These are phyloP conservation scores for Mylabris phalerata DNA, from an alignment of 1,140 invertebrate species.

Conservation along the genomic window DNA sequence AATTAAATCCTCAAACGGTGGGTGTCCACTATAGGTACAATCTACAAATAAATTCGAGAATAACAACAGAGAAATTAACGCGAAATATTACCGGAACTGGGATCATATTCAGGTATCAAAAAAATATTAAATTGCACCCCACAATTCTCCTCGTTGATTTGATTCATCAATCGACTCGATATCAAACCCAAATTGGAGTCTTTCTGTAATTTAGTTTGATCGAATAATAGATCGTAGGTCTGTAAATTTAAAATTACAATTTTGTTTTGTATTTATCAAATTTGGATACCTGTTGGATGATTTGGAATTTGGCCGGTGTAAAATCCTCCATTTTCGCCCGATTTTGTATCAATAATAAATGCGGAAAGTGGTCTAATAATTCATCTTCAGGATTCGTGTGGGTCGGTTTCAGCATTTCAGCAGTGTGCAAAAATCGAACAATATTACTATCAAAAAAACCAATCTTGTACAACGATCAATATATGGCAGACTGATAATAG, in stretches of 20 bases:
- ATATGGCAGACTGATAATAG: slow-evolving; percentile 85
- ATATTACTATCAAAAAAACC: slow-evolving; percentile 74
- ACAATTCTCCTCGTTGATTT: slow-evolving; percentile 47
- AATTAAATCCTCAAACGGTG: slow-evolving; percentile 58
- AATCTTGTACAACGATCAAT: slow-evolving; percentile 78
- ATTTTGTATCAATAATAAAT: slow-evolving; percentile 72
- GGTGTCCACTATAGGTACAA: slow-evolving; percentile 55
- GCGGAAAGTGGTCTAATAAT: slow-evolving; percentile 64
- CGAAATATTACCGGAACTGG: slow-evolving; percentile 49
- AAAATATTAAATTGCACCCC: slow-evolving; percentile 64
- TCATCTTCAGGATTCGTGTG: slow-evolving; percentile 60
- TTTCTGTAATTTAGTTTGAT: slow-evolving; percentile 61
- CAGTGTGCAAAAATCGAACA: slow-evolving; percentile 66
- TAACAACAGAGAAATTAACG: neutral
- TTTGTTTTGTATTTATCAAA: slow-evolving; percentile 6
- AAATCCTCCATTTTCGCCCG: slow-evolving; percentile 65
- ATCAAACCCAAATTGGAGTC: slow-evolving; percentile 61
- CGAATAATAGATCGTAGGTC: slow-evolving; percentile 58
- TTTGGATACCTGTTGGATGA: slow-evolving; percentile 54
- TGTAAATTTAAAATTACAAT: slow-evolving; percentile 37
- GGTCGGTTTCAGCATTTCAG: slow-evolving; percentile 81
- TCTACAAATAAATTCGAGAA: slow-evolving; percentile 16
- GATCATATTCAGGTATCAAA: slow-evolving; percentile 57
- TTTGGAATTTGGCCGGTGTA: slow-evolving; percentile 53
- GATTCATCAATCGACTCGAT: slow-evolving; percentile 49